Evolutionary conservation across 2,888 invertebrate genomes (phyloP).

Genomic region (Ichneumoninae sp.): DNA sequence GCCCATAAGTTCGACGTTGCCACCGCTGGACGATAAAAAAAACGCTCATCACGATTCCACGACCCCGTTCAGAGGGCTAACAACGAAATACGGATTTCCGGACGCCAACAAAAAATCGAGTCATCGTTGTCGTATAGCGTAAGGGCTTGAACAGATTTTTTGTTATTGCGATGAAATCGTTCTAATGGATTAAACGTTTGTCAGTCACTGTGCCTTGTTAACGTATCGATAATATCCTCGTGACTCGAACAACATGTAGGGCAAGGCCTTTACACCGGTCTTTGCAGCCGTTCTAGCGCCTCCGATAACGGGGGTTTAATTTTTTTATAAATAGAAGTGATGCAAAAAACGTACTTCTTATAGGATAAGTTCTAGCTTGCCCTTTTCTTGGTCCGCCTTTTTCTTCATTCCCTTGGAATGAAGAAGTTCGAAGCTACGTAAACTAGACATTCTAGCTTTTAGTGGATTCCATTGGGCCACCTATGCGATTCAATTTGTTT

Average conservation of each 20-base stretch:
- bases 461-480: background rate
- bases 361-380: no score
- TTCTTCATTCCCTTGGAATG: background rate
- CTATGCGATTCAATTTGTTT: background rate
- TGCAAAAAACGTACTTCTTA: background rate
- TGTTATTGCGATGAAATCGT: background rate
- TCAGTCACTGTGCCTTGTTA: background rate
- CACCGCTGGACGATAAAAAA: background rate
- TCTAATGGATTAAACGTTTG: background rate
- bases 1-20: constrained; percentile 11
- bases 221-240: background rate
- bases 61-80: constrained; percentile 15
- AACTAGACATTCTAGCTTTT: background rate
- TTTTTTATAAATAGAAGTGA: background rate
- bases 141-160: background rate
- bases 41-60: constrained; percentile 22
- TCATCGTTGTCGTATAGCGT: background rate
- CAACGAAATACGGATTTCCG: constrained; percentile 4
- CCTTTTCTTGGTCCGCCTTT: no score
- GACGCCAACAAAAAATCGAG: background rate
- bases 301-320: background rate
- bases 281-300: background rate
- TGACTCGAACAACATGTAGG: background rate
- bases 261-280: background rate
- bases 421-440: background rate